Conservation (phyloP, 2,113 vertebrate species). For the Stegastes partitus region DNA sequence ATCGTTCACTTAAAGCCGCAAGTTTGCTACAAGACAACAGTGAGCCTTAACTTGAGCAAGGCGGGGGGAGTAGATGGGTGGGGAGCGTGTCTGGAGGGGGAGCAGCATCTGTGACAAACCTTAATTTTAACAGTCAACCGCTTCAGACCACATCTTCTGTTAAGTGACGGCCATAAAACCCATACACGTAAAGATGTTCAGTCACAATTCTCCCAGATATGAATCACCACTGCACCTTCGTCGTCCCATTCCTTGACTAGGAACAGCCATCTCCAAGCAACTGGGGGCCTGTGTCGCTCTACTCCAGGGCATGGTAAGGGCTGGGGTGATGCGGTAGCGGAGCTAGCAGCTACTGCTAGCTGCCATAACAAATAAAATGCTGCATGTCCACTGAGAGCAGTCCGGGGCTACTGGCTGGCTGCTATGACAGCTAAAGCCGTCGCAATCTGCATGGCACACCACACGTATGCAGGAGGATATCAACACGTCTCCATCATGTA, state of each 20-base stretch:
- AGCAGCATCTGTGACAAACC: slow-evolving; percentile 14
- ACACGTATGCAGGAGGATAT: neutral
- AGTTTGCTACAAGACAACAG: neutral
- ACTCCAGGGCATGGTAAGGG: slow-evolving; percentile 68
- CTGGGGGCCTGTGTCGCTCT: slow-evolving; percentile 38
- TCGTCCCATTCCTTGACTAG: neutral
- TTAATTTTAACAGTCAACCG: slow-evolving; percentile 7
- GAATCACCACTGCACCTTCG: slow-evolving; percentile 6
- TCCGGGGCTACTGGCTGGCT: slow-evolving; percentile 27
- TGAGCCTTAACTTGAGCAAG: neutral
- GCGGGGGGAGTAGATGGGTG: neutral
- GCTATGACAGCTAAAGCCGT: slow-evolving; percentile 5
- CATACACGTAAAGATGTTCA: slow-evolving; percentile 15
- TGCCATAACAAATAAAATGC: slow-evolving; percentile 59
- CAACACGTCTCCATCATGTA: slow-evolving; percentile 4
- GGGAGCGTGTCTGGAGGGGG: neutral
- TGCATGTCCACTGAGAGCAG: slow-evolving; percentile 61
- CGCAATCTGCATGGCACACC: slow-evolving; percentile 5
- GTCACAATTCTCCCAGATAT: slow-evolving; percentile 38
- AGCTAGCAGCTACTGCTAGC: slow-evolving; percentile 60
- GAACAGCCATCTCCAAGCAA: slow-evolving; percentile 46
- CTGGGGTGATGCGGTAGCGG: slow-evolving; percentile 74
- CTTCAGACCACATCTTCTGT: slow-evolving; percentile 10
- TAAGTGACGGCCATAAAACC: neutral
- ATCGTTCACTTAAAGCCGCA: slow-evolving; percentile 11